phyloP scores from a whole-genome alignment of 2,888 invertebrate genomes.

The Callimorpha dominula region DNA sequence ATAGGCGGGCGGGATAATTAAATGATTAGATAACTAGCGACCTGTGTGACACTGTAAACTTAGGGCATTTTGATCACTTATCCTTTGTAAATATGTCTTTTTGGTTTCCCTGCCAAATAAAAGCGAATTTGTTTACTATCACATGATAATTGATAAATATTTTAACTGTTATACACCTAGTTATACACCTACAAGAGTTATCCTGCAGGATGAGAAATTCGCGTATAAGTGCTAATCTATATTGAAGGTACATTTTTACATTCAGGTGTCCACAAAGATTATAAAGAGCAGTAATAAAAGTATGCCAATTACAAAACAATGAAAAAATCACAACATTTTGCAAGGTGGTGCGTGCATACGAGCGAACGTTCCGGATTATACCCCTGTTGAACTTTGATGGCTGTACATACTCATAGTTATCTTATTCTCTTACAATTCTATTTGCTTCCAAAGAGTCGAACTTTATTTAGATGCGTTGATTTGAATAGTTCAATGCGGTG shows the following conservation, averaged over 20 bases:
- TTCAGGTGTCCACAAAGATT: neutral
- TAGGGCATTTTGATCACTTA: neutral
- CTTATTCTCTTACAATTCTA: conserved; percentile 31
- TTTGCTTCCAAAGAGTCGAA: neutral
- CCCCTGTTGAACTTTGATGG: neutral
- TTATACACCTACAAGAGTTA: neutral
- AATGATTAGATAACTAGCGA: conserved; percentile 12
- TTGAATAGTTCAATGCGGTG: neutral
- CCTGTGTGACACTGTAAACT: conserved; percentile 17
- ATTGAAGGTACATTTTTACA: neutral
- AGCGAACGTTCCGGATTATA: conserved; percentile 48
- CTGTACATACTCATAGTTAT: neutral
- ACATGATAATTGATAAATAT: neutral
- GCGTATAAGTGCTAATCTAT: neutral
- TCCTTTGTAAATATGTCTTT: neutral
- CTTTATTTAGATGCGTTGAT: neutral
- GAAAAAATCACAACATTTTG: conserved; percentile 13
- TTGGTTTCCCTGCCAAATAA: neutral
- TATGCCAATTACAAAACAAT: conserved; percentile 11
- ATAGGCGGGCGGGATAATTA: conserved; percentile 29
- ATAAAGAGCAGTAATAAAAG: conserved; percentile 1
- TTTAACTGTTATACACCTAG: neutral
- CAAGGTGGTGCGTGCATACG: conserved; percentile 41
- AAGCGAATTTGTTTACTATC: neutral
- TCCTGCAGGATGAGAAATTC: neutral